Percentiles rank a stretch among this genome's conserved stretches.
phyloP scores from a whole-genome alignment of 2,888 invertebrate species.

The Glomeris marginata region DNA sequence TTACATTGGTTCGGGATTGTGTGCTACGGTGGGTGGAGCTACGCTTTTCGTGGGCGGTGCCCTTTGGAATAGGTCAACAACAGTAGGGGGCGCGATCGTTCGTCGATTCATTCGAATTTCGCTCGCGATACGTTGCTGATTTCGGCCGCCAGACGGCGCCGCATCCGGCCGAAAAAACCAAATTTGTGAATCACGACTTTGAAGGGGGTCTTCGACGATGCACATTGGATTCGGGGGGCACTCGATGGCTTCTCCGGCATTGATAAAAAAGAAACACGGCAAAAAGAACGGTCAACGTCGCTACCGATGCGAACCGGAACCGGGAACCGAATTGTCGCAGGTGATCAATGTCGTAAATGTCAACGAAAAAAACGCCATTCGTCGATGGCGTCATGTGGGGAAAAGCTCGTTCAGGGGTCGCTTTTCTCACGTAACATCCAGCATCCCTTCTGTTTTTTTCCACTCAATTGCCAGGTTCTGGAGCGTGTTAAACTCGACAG shows the following conservation, averaged over 20 bases:
- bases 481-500: slow-evolving; percentile 58
- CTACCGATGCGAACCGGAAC: neutral
- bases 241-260: slow-evolving; percentile 15
- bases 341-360: slow-evolving; percentile 3
- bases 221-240: slow-evolving; percentile 10
- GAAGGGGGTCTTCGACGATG: neutral
- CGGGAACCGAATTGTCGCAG: slow-evolving; percentile 14
- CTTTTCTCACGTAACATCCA: neutral
- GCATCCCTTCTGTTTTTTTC: neutral
- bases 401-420: neutral
- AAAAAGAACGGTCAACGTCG: slow-evolving; percentile 6
- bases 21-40: too few species aligned
- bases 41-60: too few species aligned
- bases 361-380: neutral
- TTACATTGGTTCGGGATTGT: too few species aligned
- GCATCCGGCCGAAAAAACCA: too few species aligned
- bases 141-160: too few species aligned
- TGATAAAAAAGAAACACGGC: slow-evolving; percentile 11
- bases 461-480: slow-evolving; percentile 44
- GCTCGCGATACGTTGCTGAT: too few species aligned
- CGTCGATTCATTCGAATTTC: too few species aligned
- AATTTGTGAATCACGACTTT: neutral
- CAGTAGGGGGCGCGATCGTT: too few species aligned
- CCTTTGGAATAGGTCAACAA: too few species aligned
- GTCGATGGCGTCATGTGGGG: neutral